Evolutionary conservation across 2,888 invertebrate genomes (phyloP).

Genomic region (Stenotaenia linearis): DNA sequence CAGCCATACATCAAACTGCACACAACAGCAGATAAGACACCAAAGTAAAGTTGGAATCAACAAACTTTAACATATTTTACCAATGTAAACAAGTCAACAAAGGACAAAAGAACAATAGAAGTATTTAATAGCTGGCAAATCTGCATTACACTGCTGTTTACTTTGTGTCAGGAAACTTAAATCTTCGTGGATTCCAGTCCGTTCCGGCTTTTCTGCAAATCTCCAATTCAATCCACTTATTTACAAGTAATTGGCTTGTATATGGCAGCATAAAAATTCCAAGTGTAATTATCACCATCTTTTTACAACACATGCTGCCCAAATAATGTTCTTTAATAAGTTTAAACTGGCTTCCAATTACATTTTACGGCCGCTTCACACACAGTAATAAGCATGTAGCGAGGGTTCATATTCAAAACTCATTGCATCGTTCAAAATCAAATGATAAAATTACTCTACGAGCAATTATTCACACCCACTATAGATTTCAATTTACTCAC

Average conservation of each 20-base stretch:
- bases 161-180: not conserved
- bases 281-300: conserved; percentile 1
- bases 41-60: not conserved
- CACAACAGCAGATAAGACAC: not conserved
- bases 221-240: too few species aligned
- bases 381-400: not conserved
- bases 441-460: not conserved
- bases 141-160: not conserved
- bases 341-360: conserved; percentile 26
- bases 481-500: not conserved
- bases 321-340: conserved; percentile 20
- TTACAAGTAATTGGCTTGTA: not conserved
- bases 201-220: too few species aligned
- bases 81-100: not conserved
- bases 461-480: not conserved
- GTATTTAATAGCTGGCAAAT: not conserved
- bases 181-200: not conserved
- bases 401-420: not conserved
- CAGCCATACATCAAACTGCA: not conserved
- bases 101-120: not conserved
- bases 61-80: not conserved
- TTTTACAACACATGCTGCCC: not conserved
- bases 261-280: not conserved
- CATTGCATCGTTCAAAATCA: not conserved
- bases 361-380: not conserved